Evolutionary conservation across 1,140 invertebrate species (phyloP).

Genomic region (Cecropterus lyciades): DNA sequence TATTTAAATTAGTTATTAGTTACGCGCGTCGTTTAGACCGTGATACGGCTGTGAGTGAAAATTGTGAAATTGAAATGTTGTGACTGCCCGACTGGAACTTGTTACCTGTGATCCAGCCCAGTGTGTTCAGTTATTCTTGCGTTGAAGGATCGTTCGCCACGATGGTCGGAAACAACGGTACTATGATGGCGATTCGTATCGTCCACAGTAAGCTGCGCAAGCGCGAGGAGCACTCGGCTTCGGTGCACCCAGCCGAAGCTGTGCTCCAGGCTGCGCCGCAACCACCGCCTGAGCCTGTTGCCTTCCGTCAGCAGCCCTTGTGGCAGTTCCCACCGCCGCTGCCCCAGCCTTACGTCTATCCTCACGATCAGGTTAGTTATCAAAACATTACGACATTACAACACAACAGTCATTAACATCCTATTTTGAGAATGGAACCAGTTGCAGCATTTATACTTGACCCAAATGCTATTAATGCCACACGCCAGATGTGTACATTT

Average conservation of each 20-base stretch:
- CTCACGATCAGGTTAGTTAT: conserved; percentile 89
- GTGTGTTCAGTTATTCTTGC: conserved; percentile 78
- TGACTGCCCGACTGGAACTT: conserved; percentile 82
- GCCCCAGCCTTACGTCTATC: conserved; percentile 90
- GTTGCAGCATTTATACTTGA: conserved; percentile 70
- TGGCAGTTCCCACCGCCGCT: conserved; percentile 92
- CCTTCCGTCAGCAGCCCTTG: conserved; percentile 88
- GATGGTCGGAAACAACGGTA: conserved; percentile 92
- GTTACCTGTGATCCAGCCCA: conserved; percentile 78
- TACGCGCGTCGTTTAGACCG: conserved; percentile 67
- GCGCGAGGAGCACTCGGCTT: conserved; percentile 89
- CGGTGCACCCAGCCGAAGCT: conserved; percentile 86
- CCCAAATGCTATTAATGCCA: conserved; percentile 56
- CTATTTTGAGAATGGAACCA: conserved; percentile 48
- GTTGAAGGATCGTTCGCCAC: conserved; percentile 69
- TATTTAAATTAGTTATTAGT: conserved; percentile 82
- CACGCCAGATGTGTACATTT: conserved; percentile 47
- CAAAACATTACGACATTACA: conserved; percentile 17
- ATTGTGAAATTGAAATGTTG: conserved; percentile 79
- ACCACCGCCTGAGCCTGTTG: conserved; percentile 74
- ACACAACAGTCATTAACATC: conserved; percentile 33
- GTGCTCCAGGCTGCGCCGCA: conserved; percentile 86
- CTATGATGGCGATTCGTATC: conserved; percentile 93
- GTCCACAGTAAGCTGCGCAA: conserved; percentile 94
- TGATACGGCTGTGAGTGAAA: conserved; percentile 81